A percentile compares a stretch with the other conserved stretches of the same genome.
Evolutionary conservation across 2,888 invertebrate species (phyloP).

Genomic region (Asteroscopus sphinx): DNA sequence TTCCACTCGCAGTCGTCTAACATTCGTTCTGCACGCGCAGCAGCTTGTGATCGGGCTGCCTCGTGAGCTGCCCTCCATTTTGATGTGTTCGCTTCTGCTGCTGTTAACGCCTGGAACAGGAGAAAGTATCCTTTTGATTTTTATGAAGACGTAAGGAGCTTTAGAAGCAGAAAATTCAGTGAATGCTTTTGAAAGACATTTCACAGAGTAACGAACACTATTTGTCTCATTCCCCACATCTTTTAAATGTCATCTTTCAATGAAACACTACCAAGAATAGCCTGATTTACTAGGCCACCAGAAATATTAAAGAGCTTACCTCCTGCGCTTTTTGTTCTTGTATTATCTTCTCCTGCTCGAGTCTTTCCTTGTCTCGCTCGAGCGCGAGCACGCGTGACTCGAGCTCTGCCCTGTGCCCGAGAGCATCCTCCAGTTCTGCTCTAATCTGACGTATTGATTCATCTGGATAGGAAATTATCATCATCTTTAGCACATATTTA

Average conservation of each 20-base stretch:
- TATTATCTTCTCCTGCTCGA: slow-evolving; percentile 81
- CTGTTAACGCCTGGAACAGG: slow-evolving; percentile 86
- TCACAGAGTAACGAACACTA: too few species aligned
- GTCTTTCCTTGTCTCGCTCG: slow-evolving; percentile 80
- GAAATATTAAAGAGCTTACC: slow-evolving; percentile 61
- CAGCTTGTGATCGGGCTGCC: slow-evolving; percentile 91
- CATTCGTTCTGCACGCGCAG: slow-evolving; percentile 93
- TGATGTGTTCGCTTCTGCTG: slow-evolving; percentile 88
- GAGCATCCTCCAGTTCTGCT: slow-evolving; percentile 78
- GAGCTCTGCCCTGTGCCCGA: slow-evolving; percentile 74
- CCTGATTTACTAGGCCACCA: not conserved
- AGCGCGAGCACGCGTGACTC: slow-evolving; percentile 80
- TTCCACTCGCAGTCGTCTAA: slow-evolving; percentile 96
- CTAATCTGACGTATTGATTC: slow-evolving; percentile 76
- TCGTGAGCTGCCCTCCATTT: slow-evolving; percentile 93
- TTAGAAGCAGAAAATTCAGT: too few species aligned
- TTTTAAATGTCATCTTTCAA: too few species aligned
- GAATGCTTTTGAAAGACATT: too few species aligned
- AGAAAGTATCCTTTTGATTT: not conserved
- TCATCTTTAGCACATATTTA: too few species aligned
- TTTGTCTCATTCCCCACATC: too few species aligned
- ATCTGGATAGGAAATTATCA: slow-evolving; percentile 70
- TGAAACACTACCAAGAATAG: too few species aligned
- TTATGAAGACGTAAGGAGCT: too few species aligned
- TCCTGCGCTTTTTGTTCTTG: slow-evolving; percentile 86